phyloP scores from a whole-genome alignment of 2,888 invertebrate species.

The Muscina levida region DNA sequence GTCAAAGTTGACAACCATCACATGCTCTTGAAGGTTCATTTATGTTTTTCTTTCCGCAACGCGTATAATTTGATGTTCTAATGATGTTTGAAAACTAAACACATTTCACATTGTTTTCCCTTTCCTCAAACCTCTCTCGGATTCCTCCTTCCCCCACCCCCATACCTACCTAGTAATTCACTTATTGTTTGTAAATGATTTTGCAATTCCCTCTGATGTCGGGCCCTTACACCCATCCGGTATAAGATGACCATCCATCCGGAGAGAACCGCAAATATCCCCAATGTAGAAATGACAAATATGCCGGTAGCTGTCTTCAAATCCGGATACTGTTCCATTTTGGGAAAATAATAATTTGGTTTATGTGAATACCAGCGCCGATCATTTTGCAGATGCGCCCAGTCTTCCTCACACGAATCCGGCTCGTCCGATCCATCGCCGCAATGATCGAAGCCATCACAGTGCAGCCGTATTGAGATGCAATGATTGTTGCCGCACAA shows the following conservation, averaged over 20 bases:
- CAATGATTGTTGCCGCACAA: conserved; percentile 87
- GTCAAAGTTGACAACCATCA: too few species aligned
- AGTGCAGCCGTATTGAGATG: conserved; percentile 84
- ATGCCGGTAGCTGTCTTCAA: conserved; percentile 84
- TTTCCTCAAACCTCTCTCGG: background rate
- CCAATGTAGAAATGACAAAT: conserved; percentile 84
- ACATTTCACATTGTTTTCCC: too few species aligned
- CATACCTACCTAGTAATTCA: conserved; percentile 82
- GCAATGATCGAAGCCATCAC: conserved; percentile 89
- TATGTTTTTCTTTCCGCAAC: too few species aligned
- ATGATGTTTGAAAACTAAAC: too few species aligned
- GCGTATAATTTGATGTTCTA: too few species aligned
- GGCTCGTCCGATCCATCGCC: conserved; percentile 87
- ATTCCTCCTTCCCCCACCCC: background rate
- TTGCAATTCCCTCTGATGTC: conserved; percentile 84
- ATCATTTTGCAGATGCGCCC: conserved; percentile 81
- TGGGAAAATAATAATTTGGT: conserved; percentile 87
- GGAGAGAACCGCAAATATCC: conserved; percentile 83
- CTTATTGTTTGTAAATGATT: conserved; percentile 85
- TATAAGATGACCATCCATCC: conserved; percentile 84
- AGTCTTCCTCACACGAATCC: conserved; percentile 82
- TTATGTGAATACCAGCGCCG: conserved; percentile 85
- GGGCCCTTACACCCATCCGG: conserved; percentile 83
- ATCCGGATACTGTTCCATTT: conserved; percentile 84
- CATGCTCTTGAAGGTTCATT: too few species aligned